Evolutionary conservation across 2,888 invertebrate species (phyloP), one percentile per base, ranked within the genome.

Genomic region (Parnassius smintheus): DNA sequence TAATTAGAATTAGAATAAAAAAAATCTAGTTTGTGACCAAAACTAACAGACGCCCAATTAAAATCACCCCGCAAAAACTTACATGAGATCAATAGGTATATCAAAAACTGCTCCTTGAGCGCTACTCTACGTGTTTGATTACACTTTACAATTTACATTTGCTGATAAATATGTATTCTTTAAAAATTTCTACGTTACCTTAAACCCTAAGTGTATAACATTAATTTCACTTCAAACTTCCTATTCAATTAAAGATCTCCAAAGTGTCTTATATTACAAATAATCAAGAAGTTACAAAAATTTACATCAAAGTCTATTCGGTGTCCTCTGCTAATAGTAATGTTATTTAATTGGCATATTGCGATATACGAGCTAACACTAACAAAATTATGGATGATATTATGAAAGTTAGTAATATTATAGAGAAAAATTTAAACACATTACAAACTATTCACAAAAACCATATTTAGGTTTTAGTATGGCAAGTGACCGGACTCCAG

Each of bases 41-140:
- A 51, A 56, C n/a, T 51, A 13, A 7, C 10, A 35, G 45, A 45
- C 50, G 49, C 51, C 50, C 58, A 8, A 42, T 25, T 18, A 41
- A 54, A 48, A 61, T 35, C 46, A 49, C 42, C 12, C 45, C 50
- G 54, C 45, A 22, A 61, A 59, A 63, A 63, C 56, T 64, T 64
- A 53, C 44, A 81, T 87, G 88, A 88, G 88, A 88, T 88, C 88
- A 86, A 81, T 80, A 76, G 55, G 59, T 75, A 77, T 76, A 72
- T 71, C 68, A 75, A 76, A 78, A 76, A 66, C 70, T 65, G 84
- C 84, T 85, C 85, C 80, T 74, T 71, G 85, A 84, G 85, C 83
- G 65, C 65, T 68, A 69, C 67, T 67, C 70, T 74, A 76, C 53
- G 57, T 66, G 65, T 69, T 65, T 70, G 72, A 70, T 70, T 73